phyloP scores from a whole-genome alignment of 1,140 invertebrate species.

The Paramacrobiotus metropolitanus region DNA sequence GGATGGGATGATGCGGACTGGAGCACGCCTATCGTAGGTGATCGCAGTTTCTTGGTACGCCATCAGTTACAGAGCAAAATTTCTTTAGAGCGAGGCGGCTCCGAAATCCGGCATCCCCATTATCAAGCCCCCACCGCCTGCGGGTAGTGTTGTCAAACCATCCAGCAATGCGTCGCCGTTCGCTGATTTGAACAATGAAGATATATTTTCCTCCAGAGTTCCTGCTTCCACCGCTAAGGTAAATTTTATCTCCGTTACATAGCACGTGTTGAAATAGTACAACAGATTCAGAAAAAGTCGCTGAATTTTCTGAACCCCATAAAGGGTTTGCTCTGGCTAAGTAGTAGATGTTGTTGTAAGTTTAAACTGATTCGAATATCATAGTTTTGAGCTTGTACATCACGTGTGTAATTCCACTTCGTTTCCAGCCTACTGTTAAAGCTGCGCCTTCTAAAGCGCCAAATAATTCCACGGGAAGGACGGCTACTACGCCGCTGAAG shows the following conservation, averaged over 20 bases:
- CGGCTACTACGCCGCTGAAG: not conserved
- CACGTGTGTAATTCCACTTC: not conserved
- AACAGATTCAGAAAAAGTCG: too few relatives aligned
- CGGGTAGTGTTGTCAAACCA: not conserved
- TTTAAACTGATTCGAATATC: too few relatives aligned
- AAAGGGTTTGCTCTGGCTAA: too few relatives aligned
- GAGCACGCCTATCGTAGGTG: not conserved
- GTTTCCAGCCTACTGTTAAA: not conserved
- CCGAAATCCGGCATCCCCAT: not conserved
- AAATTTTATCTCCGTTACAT: not conserved
- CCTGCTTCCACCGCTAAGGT: not conserved
- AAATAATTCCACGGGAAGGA: not conserved
- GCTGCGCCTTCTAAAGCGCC: not conserved
- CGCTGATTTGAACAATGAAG: not conserved
- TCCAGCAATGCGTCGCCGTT: not conserved
- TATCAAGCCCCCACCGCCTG: not conserved
- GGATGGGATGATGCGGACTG: conserved; percentile 4
- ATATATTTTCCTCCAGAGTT: not conserved
- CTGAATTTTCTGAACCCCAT: too few relatives aligned
- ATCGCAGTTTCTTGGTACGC: not conserved
- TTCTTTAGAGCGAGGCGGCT: not conserved
- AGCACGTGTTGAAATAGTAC: not conserved
- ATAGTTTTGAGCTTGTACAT: not conserved
- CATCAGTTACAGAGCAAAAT: not conserved
- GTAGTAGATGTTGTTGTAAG: too few relatives aligned